Base-by-base conservation (phyloP, 2,113 vertebrate species). In the Cricetomys ansorgei region DNA sequence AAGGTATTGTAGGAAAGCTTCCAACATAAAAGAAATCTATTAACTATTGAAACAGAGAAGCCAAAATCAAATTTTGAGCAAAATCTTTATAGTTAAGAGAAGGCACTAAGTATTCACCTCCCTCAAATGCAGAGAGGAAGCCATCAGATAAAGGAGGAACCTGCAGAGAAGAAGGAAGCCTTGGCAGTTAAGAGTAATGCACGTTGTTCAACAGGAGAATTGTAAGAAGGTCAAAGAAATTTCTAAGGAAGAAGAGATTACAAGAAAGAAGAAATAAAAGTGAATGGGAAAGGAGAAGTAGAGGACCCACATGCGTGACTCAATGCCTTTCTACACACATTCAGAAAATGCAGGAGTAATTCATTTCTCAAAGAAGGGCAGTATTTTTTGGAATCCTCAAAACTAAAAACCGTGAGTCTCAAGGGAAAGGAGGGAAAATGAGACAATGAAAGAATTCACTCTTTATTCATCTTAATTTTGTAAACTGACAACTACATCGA, bases 181-280 rank as follows among this genome's bases (percentile, higher is more conserved):
- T 37, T 57, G 43, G 62, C 21, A 76, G 77, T 89, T 87, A 59
- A 45, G 40, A 91, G 16, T 40, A 81, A 67, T 23, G 77, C 23
- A 65, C 79, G 77, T 48, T 65, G 57, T 76, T 79, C 45, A 90
- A 19, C 5, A 76, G 75, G 50, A 81, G 7, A 12, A 65, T 90
- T 79, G 72, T 34, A 88, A 67, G 85, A 84, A 12, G 77, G 12
- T 76, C 40, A n/a, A 69, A 40, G 12, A 79, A 93, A 64, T 50
- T 40, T 79, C 27, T 31, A 88, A 79, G 40, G 62, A 93, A 88
- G 21, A 86, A 19, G 73, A 27, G 84, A 97, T 72, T 43, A n/a
- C 40, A n/a, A 1, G 67, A 87, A 91, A 7, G 17, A 64, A 27
- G 76, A 50, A 50, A 50, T 1, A 50, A 88, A 95, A 93, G 9